These are phyloP conservation scores for Bovichtus variegatus DNA, from an alignment of 2,797 vertebrate species.

Conservation along the genomic window DNA sequence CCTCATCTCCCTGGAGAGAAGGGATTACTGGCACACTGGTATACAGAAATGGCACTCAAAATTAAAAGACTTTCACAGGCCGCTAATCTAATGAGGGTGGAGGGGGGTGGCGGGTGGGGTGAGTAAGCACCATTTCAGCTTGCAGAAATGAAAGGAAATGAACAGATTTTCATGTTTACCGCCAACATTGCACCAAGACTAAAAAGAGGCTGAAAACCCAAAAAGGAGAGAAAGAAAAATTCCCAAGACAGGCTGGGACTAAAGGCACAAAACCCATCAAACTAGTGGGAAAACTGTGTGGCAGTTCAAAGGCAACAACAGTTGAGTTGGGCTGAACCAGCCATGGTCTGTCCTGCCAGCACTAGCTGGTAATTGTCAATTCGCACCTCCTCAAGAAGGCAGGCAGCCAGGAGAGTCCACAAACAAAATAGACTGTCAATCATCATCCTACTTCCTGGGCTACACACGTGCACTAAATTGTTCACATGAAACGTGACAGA, in stretches of 20 bases:
- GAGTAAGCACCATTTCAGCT: conserved; percentile 60
- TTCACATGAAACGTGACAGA: neutral
- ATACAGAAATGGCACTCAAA: conserved; percentile 84
- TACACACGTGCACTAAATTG: conserved; percentile 1
- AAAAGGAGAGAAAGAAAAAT: conserved; percentile 41
- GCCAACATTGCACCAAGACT: conserved; percentile 64
- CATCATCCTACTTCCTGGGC: conserved; percentile 21
- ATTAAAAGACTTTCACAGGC: conserved; percentile 86
- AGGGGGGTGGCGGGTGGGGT: conserved; percentile 26
- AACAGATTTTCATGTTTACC: conserved; percentile 73
- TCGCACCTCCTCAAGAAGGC: conserved; percentile 47
- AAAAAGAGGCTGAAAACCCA: conserved; percentile 40
- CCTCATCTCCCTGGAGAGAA: conserved; percentile 71
- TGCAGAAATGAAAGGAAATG: conserved; percentile 68
- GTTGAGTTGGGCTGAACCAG: conserved; percentile 25
- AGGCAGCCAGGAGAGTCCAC: conserved; percentile 39
- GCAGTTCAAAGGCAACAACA: conserved; percentile 45
- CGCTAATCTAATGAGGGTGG: conserved; percentile 83
- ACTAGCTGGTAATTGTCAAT: conserved; percentile 47
- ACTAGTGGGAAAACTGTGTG: conserved; percentile 24
- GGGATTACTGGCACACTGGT: conserved; percentile 82
- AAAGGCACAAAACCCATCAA: conserved; percentile 38
- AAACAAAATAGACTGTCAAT: conserved; percentile 49
- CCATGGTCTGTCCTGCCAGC: conserved; percentile 17
- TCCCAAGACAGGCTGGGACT: conserved; percentile 35